Conservation (phyloP, 2,797 vertebrate species). For the Echeneis naucrates region DNA sequence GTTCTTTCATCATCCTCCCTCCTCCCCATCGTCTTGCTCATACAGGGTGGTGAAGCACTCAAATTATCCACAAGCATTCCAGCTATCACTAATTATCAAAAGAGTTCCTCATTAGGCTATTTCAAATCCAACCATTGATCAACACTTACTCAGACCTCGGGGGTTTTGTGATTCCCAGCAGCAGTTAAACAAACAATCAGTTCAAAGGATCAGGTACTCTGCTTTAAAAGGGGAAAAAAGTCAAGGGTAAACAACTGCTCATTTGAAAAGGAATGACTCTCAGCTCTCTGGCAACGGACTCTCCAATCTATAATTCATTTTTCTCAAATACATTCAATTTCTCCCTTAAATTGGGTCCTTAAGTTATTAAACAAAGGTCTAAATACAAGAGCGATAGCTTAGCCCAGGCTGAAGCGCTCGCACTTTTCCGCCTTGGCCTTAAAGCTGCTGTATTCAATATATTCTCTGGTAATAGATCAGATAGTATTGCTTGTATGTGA, state of each 20-base stretch:
- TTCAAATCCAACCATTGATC: conserved; percentile 88
- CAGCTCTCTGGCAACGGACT: conserved; percentile 66
- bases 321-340: conserved; percentile 72
- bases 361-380: conserved; percentile 66
- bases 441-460: conserved; percentile 22
- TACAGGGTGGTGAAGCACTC: conserved; percentile 80
- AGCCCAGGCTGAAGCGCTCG: conserved; percentile 34
- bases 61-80: conserved; percentile 88
- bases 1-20: conserved; percentile 83
- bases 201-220: conserved; percentile 86
- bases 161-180: conserved; percentile 86
- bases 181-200: conserved; percentile 87
- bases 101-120: conserved; percentile 89
- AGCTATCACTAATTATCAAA: conserved; percentile 85
- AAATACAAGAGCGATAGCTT: conserved; percentile 42
- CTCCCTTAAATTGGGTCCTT: conserved; percentile 69
- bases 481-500: neutral
- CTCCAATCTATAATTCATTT: conserved; percentile 82
- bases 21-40: conserved; percentile 58
- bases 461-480: neutral
- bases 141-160: conserved; percentile 86
- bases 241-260: conserved; percentile 86
- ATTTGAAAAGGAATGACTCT: conserved; percentile 81
- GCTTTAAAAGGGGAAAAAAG: conserved; percentile 73
- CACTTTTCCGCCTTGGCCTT: conserved; percentile 25